A percentile compares a stretch with the other conserved stretches of the same genome.
Conservation (phyloP, 2,888 invertebrate species). For the Nomada goodeniana region DNA sequence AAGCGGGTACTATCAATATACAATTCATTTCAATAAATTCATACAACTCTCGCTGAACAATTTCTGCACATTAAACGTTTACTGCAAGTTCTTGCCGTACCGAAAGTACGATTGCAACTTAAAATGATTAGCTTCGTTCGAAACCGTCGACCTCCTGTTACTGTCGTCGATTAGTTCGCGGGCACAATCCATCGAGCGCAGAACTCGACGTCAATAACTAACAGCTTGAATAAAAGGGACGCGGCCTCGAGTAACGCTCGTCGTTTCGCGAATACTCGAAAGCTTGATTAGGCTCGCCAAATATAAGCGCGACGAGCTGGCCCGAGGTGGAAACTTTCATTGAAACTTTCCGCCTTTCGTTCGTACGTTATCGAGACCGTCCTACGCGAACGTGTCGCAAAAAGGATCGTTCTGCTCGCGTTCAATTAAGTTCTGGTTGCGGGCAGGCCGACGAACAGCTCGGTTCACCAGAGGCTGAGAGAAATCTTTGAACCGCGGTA, state of each 20-base stretch:
- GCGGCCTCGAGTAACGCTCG: not conserved
- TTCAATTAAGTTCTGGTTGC: constrained; percentile 5
- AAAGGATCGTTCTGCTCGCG: not conserved
- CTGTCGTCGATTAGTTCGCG: too few relatives aligned
- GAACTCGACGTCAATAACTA: not conserved
- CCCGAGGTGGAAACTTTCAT: not conserved
- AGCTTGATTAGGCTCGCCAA: constrained; percentile 10
- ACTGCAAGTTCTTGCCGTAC: too few relatives aligned
- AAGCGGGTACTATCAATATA: too few relatives aligned
- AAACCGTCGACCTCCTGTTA: too few relatives aligned
- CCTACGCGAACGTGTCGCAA: not conserved
- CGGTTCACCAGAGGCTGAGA: not conserved
- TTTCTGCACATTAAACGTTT: too few relatives aligned
- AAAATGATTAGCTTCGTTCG: too few relatives aligned
- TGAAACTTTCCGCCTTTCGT: not conserved
- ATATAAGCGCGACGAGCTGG: too few relatives aligned
- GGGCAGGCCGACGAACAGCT: not conserved
- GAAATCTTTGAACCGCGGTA: constrained; percentile 26
- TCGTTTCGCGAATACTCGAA: not conserved
- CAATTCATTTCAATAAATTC: too few relatives aligned
- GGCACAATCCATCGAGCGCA: too few relatives aligned
- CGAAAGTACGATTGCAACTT: too few relatives aligned
- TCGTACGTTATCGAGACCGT: not conserved
- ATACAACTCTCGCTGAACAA: too few relatives aligned
- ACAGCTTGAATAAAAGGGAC: not conserved